Evolutionary conservation across 2,113 vertebrate genomes (phyloP).

Genomic region (Sturnus vulgaris): DNA sequence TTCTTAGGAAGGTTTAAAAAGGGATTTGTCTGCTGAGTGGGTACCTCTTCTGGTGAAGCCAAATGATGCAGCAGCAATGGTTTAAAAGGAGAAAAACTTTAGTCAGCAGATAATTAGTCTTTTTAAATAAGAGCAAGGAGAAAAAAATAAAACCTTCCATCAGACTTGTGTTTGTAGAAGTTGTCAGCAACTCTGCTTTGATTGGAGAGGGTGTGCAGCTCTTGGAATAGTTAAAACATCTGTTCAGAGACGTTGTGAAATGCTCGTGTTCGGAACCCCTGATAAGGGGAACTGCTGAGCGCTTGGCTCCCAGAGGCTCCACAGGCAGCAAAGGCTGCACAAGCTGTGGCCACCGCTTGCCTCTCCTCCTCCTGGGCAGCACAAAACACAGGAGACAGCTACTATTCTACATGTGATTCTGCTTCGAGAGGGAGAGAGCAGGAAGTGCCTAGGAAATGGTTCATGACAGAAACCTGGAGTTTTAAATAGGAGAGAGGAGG

Average conservation of each 20-base stretch:
- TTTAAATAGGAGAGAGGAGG: constrained; percentile 47
- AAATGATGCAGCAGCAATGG: constrained; percentile 44
- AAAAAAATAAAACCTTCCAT: neutral
- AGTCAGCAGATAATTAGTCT: constrained; percentile 45
- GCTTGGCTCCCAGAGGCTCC: constrained; percentile 29
- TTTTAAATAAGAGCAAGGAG: neutral
- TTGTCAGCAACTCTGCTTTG: constrained; percentile 59
- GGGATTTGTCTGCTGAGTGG: constrained; percentile 31
- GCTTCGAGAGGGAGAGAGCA: constrained; percentile 47
- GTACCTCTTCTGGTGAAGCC: constrained; percentile 52
- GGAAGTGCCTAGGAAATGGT: constrained; percentile 50
- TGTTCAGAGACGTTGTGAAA: constrained; percentile 70
- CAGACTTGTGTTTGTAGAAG: constrained; percentile 6
- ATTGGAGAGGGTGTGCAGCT: constrained; percentile 52
- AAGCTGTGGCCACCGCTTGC: constrained; percentile 52
- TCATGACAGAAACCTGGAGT: constrained; percentile 42
- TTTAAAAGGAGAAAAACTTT: constrained; percentile 24
- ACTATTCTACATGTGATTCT: constrained; percentile 36
- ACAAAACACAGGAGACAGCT: constrained; percentile 47
- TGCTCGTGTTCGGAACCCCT: constrained; percentile 56
- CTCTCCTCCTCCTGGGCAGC: constrained; percentile 61
- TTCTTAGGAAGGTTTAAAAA: constrained; percentile 73
- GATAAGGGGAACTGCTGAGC: constrained; percentile 68
- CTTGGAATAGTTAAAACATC: constrained; percentile 74
- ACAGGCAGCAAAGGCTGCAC: constrained; percentile 52